Conservation (phyloP, 2,113 vertebrate species). For the Callionymus lyra region DNA sequence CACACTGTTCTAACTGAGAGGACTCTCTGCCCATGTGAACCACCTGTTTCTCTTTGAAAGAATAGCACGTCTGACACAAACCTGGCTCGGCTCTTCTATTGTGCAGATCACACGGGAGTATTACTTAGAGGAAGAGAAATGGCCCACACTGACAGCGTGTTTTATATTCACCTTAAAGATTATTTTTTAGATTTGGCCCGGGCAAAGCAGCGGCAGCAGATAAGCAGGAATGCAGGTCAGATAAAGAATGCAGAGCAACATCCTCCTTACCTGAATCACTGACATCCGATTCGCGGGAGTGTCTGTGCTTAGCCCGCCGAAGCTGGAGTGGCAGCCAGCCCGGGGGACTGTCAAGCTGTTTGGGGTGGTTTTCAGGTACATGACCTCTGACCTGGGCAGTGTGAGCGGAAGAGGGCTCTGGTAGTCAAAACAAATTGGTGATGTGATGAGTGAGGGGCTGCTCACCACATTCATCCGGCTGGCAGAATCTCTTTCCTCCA, state of each 20-base stretch:
- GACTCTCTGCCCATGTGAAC: conserved; percentile 50
- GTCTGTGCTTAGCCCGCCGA: conserved; percentile 88
- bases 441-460: conserved; percentile 96
- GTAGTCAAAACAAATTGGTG: conserved; percentile 99
- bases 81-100: not conserved
- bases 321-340: conserved; percentile 96
- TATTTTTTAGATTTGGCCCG: conserved; percentile 48
- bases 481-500: conserved; percentile 93
- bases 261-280: conserved; percentile 91
- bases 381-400: conserved; percentile 96
- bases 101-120: not conserved
- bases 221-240: conserved; percentile 49
- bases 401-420: conserved; percentile 97
- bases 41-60: conserved; percentile 52
- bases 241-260: conserved; percentile 42
- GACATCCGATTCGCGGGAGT: conserved; percentile 94
- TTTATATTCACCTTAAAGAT: conserved; percentile 22
- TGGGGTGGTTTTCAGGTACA: conserved; percentile 96
- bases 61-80: conserved; percentile 9
- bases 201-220: conserved; percentile 40
- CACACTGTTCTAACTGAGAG: conserved; percentile 57
- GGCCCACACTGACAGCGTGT: conserved; percentile 26
- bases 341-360: conserved; percentile 96
- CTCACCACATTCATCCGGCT: conserved; percentile 99
- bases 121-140: conserved; percentile 6